A percentile compares a stretch with the other conserved stretches of the same genome.
phyloP scores from a whole-genome alignment of 2,113 vertebrate genomes.

The Neodontobutis hainanensis region DNA sequence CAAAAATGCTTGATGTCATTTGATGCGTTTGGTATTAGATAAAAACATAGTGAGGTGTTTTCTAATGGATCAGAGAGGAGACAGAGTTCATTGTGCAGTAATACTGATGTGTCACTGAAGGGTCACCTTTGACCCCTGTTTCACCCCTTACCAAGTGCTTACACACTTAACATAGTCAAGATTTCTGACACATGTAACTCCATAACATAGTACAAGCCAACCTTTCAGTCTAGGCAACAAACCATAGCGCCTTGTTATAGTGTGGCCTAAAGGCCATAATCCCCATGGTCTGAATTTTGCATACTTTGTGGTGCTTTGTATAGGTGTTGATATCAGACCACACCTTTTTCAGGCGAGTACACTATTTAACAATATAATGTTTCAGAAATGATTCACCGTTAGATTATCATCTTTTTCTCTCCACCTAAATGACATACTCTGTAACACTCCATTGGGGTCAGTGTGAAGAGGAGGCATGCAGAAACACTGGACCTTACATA shows the following conservation, averaged over 20 bases:
- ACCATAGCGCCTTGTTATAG: neutral
- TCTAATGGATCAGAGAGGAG: conserved; percentile 39
- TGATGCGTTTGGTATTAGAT: conserved; percentile 79
- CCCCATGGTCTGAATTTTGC: neutral
- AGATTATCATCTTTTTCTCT: neutral
- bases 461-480: conserved; percentile 43
- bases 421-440: conserved; percentile 40
- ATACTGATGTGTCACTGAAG: conserved; percentile 13
- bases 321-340: conserved; percentile 8
- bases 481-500: conserved; percentile 66
- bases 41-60: conserved; percentile 76
- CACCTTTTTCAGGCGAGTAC: neutral
- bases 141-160: conserved; percentile 21
- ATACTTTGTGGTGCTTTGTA: neutral
- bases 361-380: conserved; percentile 8
- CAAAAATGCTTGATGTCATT: conserved; percentile 85
- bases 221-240: neutral
- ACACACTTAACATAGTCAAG: conserved; percentile 6
- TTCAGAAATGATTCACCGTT: conserved; percentile 15
- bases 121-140: conserved; percentile 61
- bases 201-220: neutral
- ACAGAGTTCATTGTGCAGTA: conserved; percentile 20
- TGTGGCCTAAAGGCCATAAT: neutral
- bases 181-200: neutral
- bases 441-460: conserved; percentile 42